Conservation (phyloP, 2,888 invertebrate species). For the Amphipoea lucens region DNA sequence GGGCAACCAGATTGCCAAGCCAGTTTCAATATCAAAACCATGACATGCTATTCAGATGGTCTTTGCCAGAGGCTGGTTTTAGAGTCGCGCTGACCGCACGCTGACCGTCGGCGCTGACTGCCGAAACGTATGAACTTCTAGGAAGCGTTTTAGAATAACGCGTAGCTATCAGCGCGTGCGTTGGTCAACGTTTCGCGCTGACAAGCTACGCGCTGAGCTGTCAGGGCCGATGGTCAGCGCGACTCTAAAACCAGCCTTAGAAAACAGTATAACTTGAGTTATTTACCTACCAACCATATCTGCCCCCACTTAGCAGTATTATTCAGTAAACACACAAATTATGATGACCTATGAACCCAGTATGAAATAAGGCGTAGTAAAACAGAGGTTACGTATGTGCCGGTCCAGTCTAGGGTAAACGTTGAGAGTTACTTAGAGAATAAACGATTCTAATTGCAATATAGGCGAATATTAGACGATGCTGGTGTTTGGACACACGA, state of each 20-base stretch:
- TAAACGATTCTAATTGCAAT: constrained; percentile 53
- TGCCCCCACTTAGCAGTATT: constrained; percentile 47
- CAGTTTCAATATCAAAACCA: not conserved
- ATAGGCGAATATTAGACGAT: constrained; percentile 51
- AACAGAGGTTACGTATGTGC: constrained; percentile 48
- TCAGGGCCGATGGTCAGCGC: no score
- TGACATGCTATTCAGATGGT: not conserved
- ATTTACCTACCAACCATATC: not conserved
- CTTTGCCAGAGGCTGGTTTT: no score
- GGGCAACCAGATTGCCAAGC: not conserved
- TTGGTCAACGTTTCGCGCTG: no score
- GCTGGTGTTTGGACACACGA: constrained; percentile 48
- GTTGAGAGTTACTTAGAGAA: constrained; percentile 54
- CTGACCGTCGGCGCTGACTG: no score
- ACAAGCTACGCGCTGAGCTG: no score
- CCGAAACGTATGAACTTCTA: no score
- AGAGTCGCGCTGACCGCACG: no score
- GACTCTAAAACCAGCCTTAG: not conserved
- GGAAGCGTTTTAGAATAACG: no score
- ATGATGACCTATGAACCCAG: constrained; percentile 16
- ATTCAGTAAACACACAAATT: constrained; percentile 10
- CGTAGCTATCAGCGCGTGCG: no score
- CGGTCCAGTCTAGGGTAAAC: constrained; percentile 62
- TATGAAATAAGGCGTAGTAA: constrained; percentile 21
- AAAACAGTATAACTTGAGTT: not conserved